Evolutionary conservation across 92 coral and sea anemone species (phyloP), one percentile per base, ranked within the genome.

Genomic region (Meandrina meandrites): DNA sequence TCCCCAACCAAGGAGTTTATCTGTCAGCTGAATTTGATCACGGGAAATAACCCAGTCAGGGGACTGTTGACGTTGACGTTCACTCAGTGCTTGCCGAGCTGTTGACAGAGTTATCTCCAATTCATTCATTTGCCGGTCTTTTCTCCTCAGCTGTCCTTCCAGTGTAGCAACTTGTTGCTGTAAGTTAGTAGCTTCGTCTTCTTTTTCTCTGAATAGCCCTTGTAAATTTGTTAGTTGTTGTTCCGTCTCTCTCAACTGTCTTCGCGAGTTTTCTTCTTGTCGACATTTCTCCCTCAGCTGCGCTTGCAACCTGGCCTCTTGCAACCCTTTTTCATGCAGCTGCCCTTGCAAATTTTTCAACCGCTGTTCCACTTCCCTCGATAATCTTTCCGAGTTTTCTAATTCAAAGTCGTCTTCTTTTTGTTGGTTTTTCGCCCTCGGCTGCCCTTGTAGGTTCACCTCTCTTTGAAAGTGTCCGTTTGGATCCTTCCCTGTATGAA

Each of bases 1-100:
- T 53, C 95, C 95, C 4, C 47, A 50, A 14, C 95, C 95, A 62
- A 62, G 69, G n/a, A 22, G 69, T n/a, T 62, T 19, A 22, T 62
- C 31, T 62, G 69, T 54, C 60, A 54, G 19, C 3, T 54, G 60
- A 54, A 54, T 17, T 54, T 54, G 21, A 54, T 48, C 53, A 48
- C 53, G 53, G 53, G 53, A 48, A 48, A 48, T 48, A 13, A 48
- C 53, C 53, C 53, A 48, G 53, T 48, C 53, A 48, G 53, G 53
- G 13, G 53, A 48, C 12, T 48, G 53, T 4, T 48, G 53, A 48
- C 53, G 53, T 48, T 48, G 53, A 4, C 9, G 53, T 48, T 48
- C 53, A 48, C 13, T 4, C 1, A 48, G 53, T 48, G 53, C 53
- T 12, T 48, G 53, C 53, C 12, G 24, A 92, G 86, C 86, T 70